Base-by-base conservation (phyloP, 2,888 invertebrate species). In the Eristalis pertinax region DNA sequence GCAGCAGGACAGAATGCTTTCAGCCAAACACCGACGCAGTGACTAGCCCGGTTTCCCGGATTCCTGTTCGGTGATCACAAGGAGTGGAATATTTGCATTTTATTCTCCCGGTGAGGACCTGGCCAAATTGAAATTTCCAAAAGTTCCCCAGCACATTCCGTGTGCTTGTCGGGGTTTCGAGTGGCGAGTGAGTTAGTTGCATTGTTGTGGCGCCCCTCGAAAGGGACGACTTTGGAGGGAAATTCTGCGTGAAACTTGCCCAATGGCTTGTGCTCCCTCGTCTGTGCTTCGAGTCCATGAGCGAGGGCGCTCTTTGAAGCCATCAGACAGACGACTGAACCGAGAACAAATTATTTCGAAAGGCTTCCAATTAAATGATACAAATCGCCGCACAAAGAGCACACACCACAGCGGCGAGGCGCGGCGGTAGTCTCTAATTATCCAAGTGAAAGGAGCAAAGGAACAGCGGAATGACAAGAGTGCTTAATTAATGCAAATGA, bases 401-500 rank as follows among this genome's bases (percentile, higher is more conserved):
- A 32, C 7, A 68, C 4, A 24, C 69, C 50, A 50, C 50, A 41
- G n/a, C 4, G 15, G 43, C 1, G 15, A n/a, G 2, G 43, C 2
- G 15, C 41, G 35, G 4, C 19, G 29, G 35, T 19, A 3, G 13
- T 10, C 38, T 41, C 41, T 41, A 19, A 29, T 41, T 26, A 63
- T 38, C 15, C 68, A 15, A 69, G 43, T 24, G 62, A 69, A 70
- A 70, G 32, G 58, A 78, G 35, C 58, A 67, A 50, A 60, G 19
- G n/a, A 50, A 50, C 50, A 60, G 15, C 62, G 38, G 38, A 32
- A 38, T 68, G 67, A 73, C 73, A 65, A 73, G 67, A 67, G 72
- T 77, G 50, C 62, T 73, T 82, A 86, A 86, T 86, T 86, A 78
- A 86, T 86, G 85, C 78, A 78, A 86, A 86, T 86, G n/a, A 78